Evolutionary conservation across 2,888 invertebrate genomes (phyloP).

Genomic region (Dryococelus australis): DNA sequence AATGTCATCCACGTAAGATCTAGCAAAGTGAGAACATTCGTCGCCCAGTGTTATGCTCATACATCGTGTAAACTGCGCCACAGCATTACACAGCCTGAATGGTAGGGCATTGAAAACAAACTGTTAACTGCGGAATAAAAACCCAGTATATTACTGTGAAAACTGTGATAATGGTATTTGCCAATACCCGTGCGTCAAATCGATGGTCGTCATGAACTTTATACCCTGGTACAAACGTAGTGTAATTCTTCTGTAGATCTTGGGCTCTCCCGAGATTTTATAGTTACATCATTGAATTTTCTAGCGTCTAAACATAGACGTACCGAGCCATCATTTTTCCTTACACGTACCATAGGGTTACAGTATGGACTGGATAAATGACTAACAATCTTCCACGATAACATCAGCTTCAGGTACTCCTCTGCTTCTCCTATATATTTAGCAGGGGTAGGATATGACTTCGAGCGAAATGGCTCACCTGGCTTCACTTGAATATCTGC

Average conservation of each 20-base stretch:
- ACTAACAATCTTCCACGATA: too few species aligned
- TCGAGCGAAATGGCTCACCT: constrained; percentile 23
- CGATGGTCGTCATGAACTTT: constrained; percentile 45
- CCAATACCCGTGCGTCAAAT: constrained; percentile 51
- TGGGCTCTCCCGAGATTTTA: constrained; percentile 50
- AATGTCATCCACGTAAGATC: not conserved
- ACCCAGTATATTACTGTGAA: constrained; percentile 45
- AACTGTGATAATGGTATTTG: too few species aligned
- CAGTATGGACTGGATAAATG: not conserved
- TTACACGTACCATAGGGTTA: not conserved
- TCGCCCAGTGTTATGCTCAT: constrained; percentile 48
- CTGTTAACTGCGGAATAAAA: constrained; percentile 47
- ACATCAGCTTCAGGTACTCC: too few species aligned
- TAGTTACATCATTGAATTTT: constrained; percentile 49
- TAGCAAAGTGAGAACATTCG: not conserved
- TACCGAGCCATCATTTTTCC: constrained; percentile 46
- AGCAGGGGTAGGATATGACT: too few species aligned
- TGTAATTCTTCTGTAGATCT: constrained; percentile 46
- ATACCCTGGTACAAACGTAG: constrained; percentile 48
- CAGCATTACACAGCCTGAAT: constrained; percentile 42
- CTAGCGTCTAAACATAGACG: constrained; percentile 53
- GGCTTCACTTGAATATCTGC: constrained; percentile 48
- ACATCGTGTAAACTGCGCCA: constrained; percentile 49
- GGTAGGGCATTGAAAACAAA: not conserved
- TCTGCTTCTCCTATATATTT: too few species aligned